Base-by-base conservation (phyloP, 2,888 invertebrate species). In the Capitulum mitella region DNA sequence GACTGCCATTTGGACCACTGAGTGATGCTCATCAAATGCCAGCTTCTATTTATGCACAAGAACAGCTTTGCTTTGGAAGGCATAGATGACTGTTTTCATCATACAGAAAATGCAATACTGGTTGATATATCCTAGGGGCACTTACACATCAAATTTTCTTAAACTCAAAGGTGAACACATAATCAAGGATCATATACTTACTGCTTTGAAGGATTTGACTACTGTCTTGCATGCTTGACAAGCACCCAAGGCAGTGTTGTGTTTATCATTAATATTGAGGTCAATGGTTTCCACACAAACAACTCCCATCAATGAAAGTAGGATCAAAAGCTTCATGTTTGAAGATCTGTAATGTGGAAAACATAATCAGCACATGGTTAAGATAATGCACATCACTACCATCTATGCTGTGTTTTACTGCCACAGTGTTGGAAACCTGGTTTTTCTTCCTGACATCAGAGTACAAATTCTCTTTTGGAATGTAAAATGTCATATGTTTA, bases 171-270 rank as follows among this genome's bases (percentile, higher is more conserved):
- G 8, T 70, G 16, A 19, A 2, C 34, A 19, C 34, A n/a, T 43
- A n/a, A 74, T 74, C 10, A 12, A 74, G 5, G 8, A 34, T 37
- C 16, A 75, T 12, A 46, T 76, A 46, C 76, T 76, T 46, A 48
- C 76, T 1, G 32, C 76, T 32, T 76, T 46, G 76, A 76, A 76
- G 3, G 76, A 76, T 14, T 76, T 76, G 0, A 76, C 76, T 5
- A 76, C 43, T 29, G 76, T 10, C 22, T 48, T 43, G 46, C 76
- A 76, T 14, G 76, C 76, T 46, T 76, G 76, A 22, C 76, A 76
- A 32, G 76, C 76, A 2, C 76, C 76, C 14, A 76, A n/a, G 0
- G 29, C 14, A 19, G 43, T 29, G 43, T 46, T 46, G 76, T 76
- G 76, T 14, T 76, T 76, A 5, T 76, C 76, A 70, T 70, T 40